Evolutionary conservation across 2,888 invertebrate genomes (phyloP), one percentile per base, ranked within the genome.

Genomic region (Apamea epomidion): DNA sequence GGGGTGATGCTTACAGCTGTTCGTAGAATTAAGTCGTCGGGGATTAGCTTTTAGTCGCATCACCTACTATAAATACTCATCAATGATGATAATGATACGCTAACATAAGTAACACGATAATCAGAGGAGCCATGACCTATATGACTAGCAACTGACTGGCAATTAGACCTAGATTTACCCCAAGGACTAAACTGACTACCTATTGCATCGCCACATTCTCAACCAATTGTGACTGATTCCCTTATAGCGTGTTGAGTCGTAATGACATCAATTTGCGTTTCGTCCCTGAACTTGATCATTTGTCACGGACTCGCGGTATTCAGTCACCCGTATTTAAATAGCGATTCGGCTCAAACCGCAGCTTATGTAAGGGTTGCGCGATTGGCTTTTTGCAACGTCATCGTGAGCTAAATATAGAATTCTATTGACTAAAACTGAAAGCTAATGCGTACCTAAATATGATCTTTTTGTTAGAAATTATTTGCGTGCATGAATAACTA

Each of bases 261-360:
- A 84, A 88, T 78, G 83, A 74, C 73, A 87, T 82, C 79, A 78
- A 89, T 90, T 91, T 82, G 64, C 74, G 74, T 58, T 45, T 16
- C 75, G 87, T 76, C 90, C 89, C 81, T 91, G 91, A 91, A 88
- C 90, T 87, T 89, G 78, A 67, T 89, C 86, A 87, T 89, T 90
- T 84, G 85, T 91, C 85, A 89, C 77, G 80, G 75, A 78, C 80
- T 89, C 84, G 81, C 74, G 78, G 75, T 83, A 81, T 80, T 87
- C 87, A 85, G 81, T 83, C 81, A 82, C 76, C 80, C 78, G 78
- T 45, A 84, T 83, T 81, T 74, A 87, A 82, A 83, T 74, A 84
- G 45, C 82, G 84, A 65, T 88, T 86, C 78, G 79, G 54, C 80
- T 77, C 32, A 51, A 75, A 65, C 83, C 77, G 71, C 60, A 76